Evolutionary conservation across 1,140 invertebrate genomes (phyloP), one percentile per base, ranked within the genome.

Genomic region (Homarus americanus): DNA sequence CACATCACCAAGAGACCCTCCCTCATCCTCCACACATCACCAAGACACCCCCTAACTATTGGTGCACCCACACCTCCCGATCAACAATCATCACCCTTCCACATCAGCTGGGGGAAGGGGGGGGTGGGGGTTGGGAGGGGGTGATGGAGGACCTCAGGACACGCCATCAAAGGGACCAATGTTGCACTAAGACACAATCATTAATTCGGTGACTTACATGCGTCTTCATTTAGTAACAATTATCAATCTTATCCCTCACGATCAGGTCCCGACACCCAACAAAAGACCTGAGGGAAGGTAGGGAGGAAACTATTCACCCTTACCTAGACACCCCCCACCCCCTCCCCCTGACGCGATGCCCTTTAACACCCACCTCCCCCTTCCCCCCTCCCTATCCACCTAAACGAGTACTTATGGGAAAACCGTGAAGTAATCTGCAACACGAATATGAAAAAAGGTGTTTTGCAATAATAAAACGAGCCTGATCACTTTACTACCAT

Each of bases 401-500:
- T 49, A 69, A 36, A 80, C 78, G 78, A 88, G n/a, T 17, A 79
- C 49, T 66, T 80, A 76, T 79, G 86, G 76, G 75, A 78, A n/a
- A 36, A 73, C 49, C 34, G 87, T 73, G 66, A 89, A 89, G 87
- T 72, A 82, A 41, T 73, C 17, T 69, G 78, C 9, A 28, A 44
- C 78, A 58, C 28, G 66, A 10, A 72, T 69, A 82, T 49, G 58
- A 82, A 49, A n/a, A n/a, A n/a, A 28, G 58, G 44, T 38, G 38
- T 80, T 80, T 53, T 34, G 78, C 38, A 82, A 80, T 73, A 80
- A 72, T 72, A 49, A 82, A 82, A 78, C 36, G 36, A 58, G 28
- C 78, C 53, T 73, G 53, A 82, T 82, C 87, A 44, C 69, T 82
- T 82, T 89, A 73, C 32, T 89, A 72, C 87, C 87, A 82, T 89